Evolutionary conservation across 1,140 invertebrate genomes (phyloP).

Genomic region (Harlomillsia oculata): DNA sequence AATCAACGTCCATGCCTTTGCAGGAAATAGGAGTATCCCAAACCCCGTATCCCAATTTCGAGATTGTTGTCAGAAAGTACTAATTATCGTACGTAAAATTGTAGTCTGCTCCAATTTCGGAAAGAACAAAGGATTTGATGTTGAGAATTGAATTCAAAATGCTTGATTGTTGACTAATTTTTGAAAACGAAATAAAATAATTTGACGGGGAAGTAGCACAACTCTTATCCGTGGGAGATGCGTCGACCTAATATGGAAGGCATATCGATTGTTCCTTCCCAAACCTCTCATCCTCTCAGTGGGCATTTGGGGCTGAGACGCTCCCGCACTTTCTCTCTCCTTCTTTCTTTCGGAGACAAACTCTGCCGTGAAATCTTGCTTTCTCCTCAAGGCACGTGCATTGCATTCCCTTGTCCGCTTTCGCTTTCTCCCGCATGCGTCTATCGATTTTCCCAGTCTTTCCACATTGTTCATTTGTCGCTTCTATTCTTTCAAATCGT

Average conservation of each 20-base stretch:
- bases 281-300: not conserved
- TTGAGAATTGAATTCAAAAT: not conserved
- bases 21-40: not conserved
- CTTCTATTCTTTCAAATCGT: too few species aligned
- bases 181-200: not conserved
- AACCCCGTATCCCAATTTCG: not conserved
- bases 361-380: not conserved
- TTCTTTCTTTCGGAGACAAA: not conserved
- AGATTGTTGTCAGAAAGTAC: not conserved
- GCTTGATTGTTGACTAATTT: not conserved
- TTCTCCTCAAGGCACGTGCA: not conserved
- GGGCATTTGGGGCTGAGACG: not conserved
- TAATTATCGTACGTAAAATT: not conserved
- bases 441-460: not conserved
- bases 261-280: conserved; percentile 12
- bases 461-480: not conserved
- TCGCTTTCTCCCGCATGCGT: not conserved
- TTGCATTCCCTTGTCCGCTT: not conserved
- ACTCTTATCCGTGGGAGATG: conserved; percentile 18
- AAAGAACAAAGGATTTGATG: not conserved
- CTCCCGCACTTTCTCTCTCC: not conserved
- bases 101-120: not conserved
- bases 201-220: conserved; percentile 6
- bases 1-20: too few species aligned
- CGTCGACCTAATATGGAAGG: conserved; percentile 24